Conservation (phyloP, 1,140 invertebrate genomes). For the Arion vulgaris region DNA sequence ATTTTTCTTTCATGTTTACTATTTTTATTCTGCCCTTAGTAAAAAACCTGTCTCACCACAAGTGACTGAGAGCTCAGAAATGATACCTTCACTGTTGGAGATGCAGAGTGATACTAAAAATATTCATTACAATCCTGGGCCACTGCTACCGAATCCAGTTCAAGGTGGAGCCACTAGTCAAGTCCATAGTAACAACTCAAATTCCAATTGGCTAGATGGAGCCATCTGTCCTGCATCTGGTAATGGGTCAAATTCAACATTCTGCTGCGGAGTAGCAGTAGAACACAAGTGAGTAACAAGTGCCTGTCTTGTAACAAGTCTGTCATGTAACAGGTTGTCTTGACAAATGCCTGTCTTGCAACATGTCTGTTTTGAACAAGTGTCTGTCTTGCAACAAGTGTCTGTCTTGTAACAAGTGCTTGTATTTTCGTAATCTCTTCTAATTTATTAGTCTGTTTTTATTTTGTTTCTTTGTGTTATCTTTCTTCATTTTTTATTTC, state of each 20-base stretch:
- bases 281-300: slow-evolving; percentile 7
- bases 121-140: neutral
- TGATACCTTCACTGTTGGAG: slow-evolving; percentile 39
- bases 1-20: no score
- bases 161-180: slow-evolving; percentile 6
- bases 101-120: slow-evolving; percentile 37
- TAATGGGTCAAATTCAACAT: slow-evolving; percentile 6
- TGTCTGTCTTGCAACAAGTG: no score
- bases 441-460: no score
- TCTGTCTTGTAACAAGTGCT: no score
- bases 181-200: slow-evolving; percentile 14
- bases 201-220: slow-evolving; percentile 32
- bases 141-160: slow-evolving; percentile 33
- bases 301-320: no score
- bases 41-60: slow-evolving; percentile 34
- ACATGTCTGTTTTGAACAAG: no score
- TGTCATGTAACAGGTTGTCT: neutral
- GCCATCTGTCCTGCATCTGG: neutral
- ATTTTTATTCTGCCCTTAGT: neutral
- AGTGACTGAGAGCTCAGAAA: slow-evolving; percentile 24
- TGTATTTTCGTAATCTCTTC: no score
- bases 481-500: no score
- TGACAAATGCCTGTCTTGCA: no score
- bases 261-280: neutral
- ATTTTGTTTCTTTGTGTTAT: no score